These are phyloP conservation scores for Drosophila nr. perissopoda DNA, from an alignment of 2,888 invertebrate genomes.

Conservation along the genomic window DNA sequence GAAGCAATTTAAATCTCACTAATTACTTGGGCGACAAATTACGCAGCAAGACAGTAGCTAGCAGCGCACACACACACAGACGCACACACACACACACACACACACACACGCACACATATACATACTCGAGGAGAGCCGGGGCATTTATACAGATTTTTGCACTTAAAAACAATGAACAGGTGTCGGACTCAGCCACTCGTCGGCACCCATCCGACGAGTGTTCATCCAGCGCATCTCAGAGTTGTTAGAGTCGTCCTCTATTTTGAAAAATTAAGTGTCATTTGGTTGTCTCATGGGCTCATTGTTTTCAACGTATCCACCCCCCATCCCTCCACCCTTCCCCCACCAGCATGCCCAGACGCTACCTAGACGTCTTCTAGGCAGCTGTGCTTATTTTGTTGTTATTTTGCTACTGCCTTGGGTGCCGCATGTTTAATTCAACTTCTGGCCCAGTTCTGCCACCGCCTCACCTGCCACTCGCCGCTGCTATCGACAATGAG, in stretches of 20 bases:
- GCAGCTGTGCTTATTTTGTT: constrained; percentile 19
- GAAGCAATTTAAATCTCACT: constrained; percentile 84
- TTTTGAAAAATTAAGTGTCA: constrained; percentile 78
- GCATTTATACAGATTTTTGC: constrained; percentile 46
- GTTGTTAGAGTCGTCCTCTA: constrained; percentile 44
- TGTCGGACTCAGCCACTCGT: constrained; percentile 31
- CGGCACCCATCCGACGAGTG: constrained; percentile 1
- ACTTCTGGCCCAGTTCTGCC: constrained; percentile 6
- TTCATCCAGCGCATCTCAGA: constrained; percentile 1
- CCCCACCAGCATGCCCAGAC: background rate
- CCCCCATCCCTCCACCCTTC: background rate
- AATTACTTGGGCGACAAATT: constrained; percentile 84
- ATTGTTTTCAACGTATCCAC: constrained; percentile 56
- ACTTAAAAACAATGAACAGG: constrained; percentile 52
- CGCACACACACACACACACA: constrained; percentile 4
- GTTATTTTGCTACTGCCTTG: constrained; percentile 27
- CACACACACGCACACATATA: constrained; percentile 14
- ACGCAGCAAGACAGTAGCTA: constrained; percentile 53
- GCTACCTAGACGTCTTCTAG: constrained; percentile 27
- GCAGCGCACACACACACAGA: constrained; percentile 26
- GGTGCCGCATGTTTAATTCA: constrained; percentile 57
- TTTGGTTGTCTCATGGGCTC: constrained; percentile 67
- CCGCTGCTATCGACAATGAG: constrained; percentile 64
- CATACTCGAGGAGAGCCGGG: background rate
- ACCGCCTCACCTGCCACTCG: background rate